Evolutionary conservation across 2,113 vertebrate species (phyloP), one percentile per base, ranked within the genome.

Genomic region (Etheostoma cragini): DNA sequence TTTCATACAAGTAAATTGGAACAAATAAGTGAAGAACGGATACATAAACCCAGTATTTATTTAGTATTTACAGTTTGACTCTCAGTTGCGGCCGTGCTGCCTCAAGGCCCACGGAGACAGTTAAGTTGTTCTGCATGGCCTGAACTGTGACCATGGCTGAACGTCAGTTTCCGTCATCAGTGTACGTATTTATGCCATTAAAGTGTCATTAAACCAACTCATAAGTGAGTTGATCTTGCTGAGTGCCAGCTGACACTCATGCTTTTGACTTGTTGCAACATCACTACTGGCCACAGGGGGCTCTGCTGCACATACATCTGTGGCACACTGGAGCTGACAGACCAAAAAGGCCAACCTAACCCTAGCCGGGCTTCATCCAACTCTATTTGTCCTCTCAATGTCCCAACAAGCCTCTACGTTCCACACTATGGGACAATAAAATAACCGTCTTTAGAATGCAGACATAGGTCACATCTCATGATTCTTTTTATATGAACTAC

Each of bases 241-340:
- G 33, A 71, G 42, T 63, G 52, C 47, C 11, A 3, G 8, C 22
- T 30, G 42, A 30, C 4, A 1, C 12, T n/a, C 15, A 56, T 62
- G 24, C 45, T 62, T 53, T 10, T 45, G 3, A 53, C 6, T 3
- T 45, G 17, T 12, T 83, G 65, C 26, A 56, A 6, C 49, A 4
- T 10, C 35, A 16, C n/a, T 10, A 11, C 45, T 21, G 50, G n/a
- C 67, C 80, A 72, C 60, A 52, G 2, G 58, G 50, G 61, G 73
- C 80, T 26, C 72, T 76, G 47, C 62, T 46, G 52, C 26, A 24
- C 56, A 26, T 24, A 14, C 8, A 24, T 35, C 12, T 21, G 11
- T 26, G 26, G 19, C 21, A 15, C 17, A 19, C 24, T 47, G 53
- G 3, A 57, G 38, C 38, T 64, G 52, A 26, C 8, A 69, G 21